These are phyloP conservation scores for Zosterops borbonicus DNA, from an alignment of 2,113 vertebrate genomes.

Conservation along the genomic window DNA sequence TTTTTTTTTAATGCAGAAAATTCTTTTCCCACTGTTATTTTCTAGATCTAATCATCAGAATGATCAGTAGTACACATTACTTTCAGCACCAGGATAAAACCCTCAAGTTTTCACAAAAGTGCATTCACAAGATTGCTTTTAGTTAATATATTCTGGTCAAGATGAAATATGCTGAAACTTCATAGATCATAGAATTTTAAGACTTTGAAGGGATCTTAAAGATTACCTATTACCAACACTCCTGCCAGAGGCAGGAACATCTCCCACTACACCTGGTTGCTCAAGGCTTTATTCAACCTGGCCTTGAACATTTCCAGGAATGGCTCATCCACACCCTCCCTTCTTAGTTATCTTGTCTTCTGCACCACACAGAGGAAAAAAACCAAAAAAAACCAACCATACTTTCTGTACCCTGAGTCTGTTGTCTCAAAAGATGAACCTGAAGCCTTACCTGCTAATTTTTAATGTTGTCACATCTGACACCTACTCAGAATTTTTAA, in stretches of 20 bases:
- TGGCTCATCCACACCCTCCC: not conserved
- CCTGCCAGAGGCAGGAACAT: not conserved
- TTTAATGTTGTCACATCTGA: not conserved
- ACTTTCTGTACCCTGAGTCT: not conserved
- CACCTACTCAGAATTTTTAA: not conserved
- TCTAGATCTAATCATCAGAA: not conserved
- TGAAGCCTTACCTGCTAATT: not conserved
- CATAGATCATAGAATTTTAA: not conserved
- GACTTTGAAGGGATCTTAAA: not conserved
- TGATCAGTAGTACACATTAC: not conserved
- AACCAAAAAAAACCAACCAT: rapidly evolving
- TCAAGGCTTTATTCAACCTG: not conserved
- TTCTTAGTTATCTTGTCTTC: not conserved
- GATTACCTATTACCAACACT: no score
- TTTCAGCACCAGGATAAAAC: not conserved
- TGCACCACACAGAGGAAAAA: not conserved
- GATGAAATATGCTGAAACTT: not conserved
- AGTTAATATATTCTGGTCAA: not conserved
- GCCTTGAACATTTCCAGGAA: not conserved
- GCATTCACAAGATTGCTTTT: not conserved
- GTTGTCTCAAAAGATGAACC: not conserved
- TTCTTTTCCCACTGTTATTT: rapidly evolving
- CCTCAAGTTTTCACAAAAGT: not conserved
- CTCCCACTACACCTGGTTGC: not conserved
- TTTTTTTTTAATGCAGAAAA: not conserved